Evolutionary conservation across 2,113 vertebrate species (phyloP), one percentile per base, ranked within the genome.

Genomic region (Neolamprologus caudopunctatus): DNA sequence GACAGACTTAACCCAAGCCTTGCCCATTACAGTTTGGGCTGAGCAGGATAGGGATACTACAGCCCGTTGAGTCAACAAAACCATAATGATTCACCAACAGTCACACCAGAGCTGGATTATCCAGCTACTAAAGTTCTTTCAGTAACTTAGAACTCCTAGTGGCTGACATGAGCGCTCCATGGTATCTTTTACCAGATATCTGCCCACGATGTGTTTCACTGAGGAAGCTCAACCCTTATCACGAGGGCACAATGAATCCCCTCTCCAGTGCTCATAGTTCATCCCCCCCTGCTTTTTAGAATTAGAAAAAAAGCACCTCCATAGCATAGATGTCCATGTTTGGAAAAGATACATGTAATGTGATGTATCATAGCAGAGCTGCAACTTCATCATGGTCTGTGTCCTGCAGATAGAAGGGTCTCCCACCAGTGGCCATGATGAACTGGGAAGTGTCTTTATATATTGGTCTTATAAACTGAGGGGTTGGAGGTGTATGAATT

Each of bases 171-270:
- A 88, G 40, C 81, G 47, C 84, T 68, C 26, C 5, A 2, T 53
- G 21, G 58, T 31, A 57, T n/a, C 82, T 47, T 33, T 13, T 37
- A 68, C 12, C 24, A 92, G 87, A 93, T 78, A 93, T 94, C 88
- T 88, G 85, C 57, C 75, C 86, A 26, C 24, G 45, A 87, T 84
- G 89, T 81, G 63, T 89, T 91, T 87, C 88, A 92, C 84, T 91
- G 83, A 95, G 96, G 95, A 96, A 96, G 89, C 55, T 90, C 16
- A 75, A 14, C 80, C 63, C 93, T 96, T 96, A 96, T 96, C 95
- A 94, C 9, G 14, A 80, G 75, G 71, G 4, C 79, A 80, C 94
- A 94, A 83, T 87, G 90, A 83, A 82, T 83, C 84, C 91, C 90
- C 88, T 45, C 68, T 63, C 54, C n/a, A 21, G n/a, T 75, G 53